Evolutionary conservation across 1,140 invertebrate species (phyloP).

Genomic region (Belonocnema kinseyi): DNA sequence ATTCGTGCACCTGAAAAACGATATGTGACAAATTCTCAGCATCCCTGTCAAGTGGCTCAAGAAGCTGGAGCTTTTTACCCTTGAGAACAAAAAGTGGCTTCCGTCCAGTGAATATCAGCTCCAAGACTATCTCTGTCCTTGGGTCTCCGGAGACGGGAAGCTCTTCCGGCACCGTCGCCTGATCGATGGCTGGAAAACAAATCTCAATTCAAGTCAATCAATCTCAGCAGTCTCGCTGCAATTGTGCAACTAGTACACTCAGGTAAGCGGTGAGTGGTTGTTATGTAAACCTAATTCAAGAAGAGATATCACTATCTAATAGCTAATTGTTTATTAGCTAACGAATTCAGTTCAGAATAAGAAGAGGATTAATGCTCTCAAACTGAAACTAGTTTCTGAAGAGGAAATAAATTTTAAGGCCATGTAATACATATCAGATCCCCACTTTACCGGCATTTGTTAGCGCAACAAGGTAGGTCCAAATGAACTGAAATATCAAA

Average conservation of each 20-base stretch:
- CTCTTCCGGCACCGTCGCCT: slow-evolving; percentile 86
- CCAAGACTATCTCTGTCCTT: slow-evolving; percentile 85
- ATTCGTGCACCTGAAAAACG: slow-evolving; percentile 85
- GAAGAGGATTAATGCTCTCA: background rate
- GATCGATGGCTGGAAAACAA: slow-evolving; percentile 82
- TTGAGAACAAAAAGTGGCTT: slow-evolving; percentile 86
- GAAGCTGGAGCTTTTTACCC: slow-evolving; percentile 87
- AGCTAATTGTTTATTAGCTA: slow-evolving; percentile 10
- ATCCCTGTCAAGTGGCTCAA: slow-evolving; percentile 90
- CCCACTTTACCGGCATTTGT: no score
- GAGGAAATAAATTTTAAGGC: no score
- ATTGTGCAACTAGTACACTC: slow-evolving; percentile 5
- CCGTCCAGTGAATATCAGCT: slow-evolving; percentile 86
- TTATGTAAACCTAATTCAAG: slow-evolving; percentile 10
- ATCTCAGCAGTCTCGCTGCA: background rate
- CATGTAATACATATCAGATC: no score
- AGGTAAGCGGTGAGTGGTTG: background rate
- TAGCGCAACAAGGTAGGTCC: no score
- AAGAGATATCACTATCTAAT: slow-evolving; percentile 1
- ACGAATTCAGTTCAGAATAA: background rate
- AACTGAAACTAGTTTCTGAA: background rate
- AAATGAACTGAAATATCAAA: no score
- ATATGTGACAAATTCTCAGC: slow-evolving; percentile 90
- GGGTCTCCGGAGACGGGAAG: slow-evolving; percentile 90
- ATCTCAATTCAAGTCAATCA: slow-evolving; percentile 35